Evolutionary conservation across 2,888 invertebrate species (phyloP), one percentile per base, ranked within the genome.

Genomic region (Epirrhoe alternata): DNA sequence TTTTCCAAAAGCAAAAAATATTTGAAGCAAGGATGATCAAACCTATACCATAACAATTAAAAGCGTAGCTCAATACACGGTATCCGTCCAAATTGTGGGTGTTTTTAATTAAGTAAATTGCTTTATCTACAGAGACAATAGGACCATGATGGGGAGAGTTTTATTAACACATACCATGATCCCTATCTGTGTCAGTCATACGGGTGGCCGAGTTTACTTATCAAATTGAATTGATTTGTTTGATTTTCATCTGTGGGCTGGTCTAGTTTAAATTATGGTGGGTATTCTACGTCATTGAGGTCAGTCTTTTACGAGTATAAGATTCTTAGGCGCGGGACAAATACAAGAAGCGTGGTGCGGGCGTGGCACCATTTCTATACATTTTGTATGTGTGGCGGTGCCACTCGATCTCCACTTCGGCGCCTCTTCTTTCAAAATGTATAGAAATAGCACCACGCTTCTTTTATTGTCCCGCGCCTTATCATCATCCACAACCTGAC

Each of bases 31-130:
- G 33, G 5, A 33, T 5, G 6, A 31, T 33, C 12, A 42, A 12
- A 42, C 38, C 38, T 10, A 4, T 10, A 10, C 8, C 38, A 38
- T 12, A 38, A 38, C 38, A 6, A 12, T 38, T 38, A 1, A 42
- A 42, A 54, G 67, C 66, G 75, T 79, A 83, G 84, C 87, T 86
- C 83, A 86, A 86, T 86, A 79, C 81, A 79, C 30, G 64, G 68
- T 70, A 66, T 64, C 70, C 68, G 62, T 70, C 69, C 64, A 56
- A 69, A 73, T 85, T 85, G 88, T 87, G 87, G 85, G 83, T 72
- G 86, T 86, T 42, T 38, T 88, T 93, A 93, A 93, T 93, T 92
- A 92, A 88, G 85, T 90, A 90, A 92, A 93, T 93, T 91, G 88
- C 91, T 93, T 89, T 92, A 93, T 92, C 92, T 88, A 75, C 64